Evolutionary conservation across 2,113 vertebrate genomes (phyloP).

Genomic region (Brachirus orientalis): DNA sequence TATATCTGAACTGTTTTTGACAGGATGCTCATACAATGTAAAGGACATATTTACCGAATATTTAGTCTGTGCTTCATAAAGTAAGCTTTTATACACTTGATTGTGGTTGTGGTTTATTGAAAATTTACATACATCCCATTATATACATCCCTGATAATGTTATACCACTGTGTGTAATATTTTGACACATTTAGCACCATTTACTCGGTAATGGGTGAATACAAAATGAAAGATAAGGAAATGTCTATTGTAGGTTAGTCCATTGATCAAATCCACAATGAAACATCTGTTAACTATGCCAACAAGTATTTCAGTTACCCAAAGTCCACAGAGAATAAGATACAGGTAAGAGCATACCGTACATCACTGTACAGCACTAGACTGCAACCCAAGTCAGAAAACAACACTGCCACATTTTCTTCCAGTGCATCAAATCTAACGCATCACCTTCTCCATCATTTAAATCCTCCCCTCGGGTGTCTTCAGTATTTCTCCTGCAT

Average conservation of each 20-base stretch:
- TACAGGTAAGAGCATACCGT: too few species aligned
- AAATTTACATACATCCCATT: too few species aligned
- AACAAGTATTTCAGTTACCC: too few species aligned
- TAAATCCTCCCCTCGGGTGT: constrained; percentile 1
- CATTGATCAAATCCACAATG: too few species aligned
- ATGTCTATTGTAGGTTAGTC: too few species aligned
- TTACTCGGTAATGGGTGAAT: too few species aligned
- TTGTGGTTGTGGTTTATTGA: constrained; percentile 49
- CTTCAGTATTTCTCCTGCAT: constrained; percentile 12
- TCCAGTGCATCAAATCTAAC: constrained; percentile 7
- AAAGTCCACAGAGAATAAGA: too few species aligned
- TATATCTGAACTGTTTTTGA: constrained; percentile 72
- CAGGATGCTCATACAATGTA: constrained; percentile 73
- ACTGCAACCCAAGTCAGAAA: neutral
- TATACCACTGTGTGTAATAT: too few species aligned
- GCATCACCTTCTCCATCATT: neutral
- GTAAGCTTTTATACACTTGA: constrained; percentile 77
- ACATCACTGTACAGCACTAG: too few species aligned
- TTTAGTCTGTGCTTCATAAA: constrained; percentile 83
- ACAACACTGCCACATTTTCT: neutral
- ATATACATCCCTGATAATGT: constrained; percentile 6
- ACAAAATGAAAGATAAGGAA: too few species aligned
- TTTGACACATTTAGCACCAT: neutral
- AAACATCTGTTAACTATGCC: too few species aligned
- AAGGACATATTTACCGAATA: constrained; percentile 80